These are phyloP conservation scores for Pyrgus malvae DNA, from an alignment of 2,888 invertebrate species.

Conservation along the genomic window DNA sequence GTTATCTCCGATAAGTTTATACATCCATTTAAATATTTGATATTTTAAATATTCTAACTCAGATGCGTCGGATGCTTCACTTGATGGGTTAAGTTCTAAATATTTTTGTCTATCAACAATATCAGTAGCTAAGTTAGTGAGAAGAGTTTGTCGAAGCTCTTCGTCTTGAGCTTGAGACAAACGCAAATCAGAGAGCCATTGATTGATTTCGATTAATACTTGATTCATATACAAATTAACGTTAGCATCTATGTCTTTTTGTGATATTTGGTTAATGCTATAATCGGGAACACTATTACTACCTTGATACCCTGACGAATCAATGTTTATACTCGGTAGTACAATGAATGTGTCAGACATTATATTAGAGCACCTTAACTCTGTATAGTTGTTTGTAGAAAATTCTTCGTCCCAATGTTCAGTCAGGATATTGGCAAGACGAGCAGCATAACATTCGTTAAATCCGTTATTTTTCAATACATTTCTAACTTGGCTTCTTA, in stretches of 20 bases:
- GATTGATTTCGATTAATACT: conserved; percentile 49
- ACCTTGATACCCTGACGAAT: neutral
- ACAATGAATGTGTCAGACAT: conserved; percentile 43
- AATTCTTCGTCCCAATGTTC: conserved; percentile 37
- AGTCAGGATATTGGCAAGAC: conserved; percentile 41
- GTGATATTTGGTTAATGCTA: conserved; percentile 31
- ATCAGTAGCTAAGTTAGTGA: conserved; percentile 56
- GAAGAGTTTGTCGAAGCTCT: conserved; percentile 42
- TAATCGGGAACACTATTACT: conserved; percentile 24
- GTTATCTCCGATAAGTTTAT: conserved; percentile 51
- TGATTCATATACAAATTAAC: conserved; percentile 33
- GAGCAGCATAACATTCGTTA: conserved; percentile 40
- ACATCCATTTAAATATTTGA: conserved; percentile 66
- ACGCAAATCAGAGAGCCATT: conserved; percentile 51
- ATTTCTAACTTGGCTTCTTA: conserved; percentile 43
- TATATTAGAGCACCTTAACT: neutral
- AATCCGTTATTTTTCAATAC: conserved; percentile 43
- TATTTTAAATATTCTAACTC: conserved; percentile 62
- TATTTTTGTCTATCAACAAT: conserved; percentile 61
- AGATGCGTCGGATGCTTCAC: conserved; percentile 39
- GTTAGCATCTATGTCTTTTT: conserved; percentile 36
- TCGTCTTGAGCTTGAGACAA: conserved; percentile 38
- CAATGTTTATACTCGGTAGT: conserved; percentile 35
- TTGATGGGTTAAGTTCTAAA: conserved; percentile 47
- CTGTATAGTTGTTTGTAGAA: conserved; percentile 16